phyloP scores from a whole-genome alignment of 2,797 vertebrate genomes.

The Aulostomus chinensis region DNA sequence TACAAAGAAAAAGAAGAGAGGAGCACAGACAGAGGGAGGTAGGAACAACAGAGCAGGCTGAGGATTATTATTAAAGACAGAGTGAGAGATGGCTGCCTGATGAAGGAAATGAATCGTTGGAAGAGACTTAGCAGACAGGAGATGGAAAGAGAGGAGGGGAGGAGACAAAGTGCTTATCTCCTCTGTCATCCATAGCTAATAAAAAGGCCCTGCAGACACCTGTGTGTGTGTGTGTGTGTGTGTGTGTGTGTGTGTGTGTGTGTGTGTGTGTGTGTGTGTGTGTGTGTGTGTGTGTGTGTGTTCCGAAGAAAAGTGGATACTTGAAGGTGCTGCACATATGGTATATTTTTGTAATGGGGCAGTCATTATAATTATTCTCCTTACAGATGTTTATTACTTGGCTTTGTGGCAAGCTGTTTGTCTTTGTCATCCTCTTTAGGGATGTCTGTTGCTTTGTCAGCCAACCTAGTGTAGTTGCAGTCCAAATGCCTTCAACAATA shows the following conservation, averaged over 20 bases:
- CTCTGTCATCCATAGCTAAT: constrained; percentile 45
- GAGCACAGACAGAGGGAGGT: constrained; percentile 52
- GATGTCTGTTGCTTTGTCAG: too few relatives aligned
- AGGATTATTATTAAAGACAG: constrained; percentile 67
- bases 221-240: constrained; percentile 14
- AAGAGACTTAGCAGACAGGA: constrained; percentile 68
- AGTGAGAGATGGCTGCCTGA: constrained; percentile 66
- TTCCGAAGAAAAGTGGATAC: too few relatives aligned
- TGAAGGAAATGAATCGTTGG: constrained; percentile 77
- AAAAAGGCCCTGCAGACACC: constrained; percentile 55
- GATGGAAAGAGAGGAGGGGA: constrained; percentile 75
- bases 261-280: constrained; percentile 1
- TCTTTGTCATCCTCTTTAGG: too few relatives aligned
- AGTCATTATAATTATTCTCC: too few relatives aligned
- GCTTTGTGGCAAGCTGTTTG: too few relatives aligned
- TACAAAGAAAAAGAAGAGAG: constrained; percentile 65
- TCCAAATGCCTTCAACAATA: too few relatives aligned
- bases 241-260: constrained; percentile 16
- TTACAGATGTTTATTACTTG: too few relatives aligned
- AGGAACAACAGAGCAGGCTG: constrained; percentile 24
- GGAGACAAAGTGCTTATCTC: constrained; percentile 55
- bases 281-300: too few relatives aligned
- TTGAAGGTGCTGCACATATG: too few relatives aligned
- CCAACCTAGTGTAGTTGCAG: too few relatives aligned
- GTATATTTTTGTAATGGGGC: too few relatives aligned